These are phyloP conservation scores for Poicephalus gulielmi DNA, from an alignment of 2,113 vertebrate genomes.

Conservation along the genomic window DNA sequence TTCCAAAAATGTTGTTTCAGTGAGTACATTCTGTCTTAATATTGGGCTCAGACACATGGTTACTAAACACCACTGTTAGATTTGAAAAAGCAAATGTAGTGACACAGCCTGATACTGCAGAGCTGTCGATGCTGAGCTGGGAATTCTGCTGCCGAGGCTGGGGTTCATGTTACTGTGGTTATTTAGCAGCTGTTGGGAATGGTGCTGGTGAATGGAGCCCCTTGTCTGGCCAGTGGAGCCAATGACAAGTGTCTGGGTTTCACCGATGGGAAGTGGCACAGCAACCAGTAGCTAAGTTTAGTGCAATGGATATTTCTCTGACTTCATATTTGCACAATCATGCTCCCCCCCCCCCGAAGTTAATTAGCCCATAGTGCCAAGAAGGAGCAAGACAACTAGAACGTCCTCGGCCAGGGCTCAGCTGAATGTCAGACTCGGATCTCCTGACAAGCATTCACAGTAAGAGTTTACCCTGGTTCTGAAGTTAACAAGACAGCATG, in stretches of 20 bases:
- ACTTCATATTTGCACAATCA: not conserved
- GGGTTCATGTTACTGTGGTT: slow-evolving; percentile 4
- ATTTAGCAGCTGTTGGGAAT: slow-evolving; percentile 32
- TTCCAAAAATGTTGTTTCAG: not conserved
- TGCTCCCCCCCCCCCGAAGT: not conserved
- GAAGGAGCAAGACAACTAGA: not conserved
- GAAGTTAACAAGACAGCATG: not conserved
- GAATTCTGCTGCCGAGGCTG: not conserved
- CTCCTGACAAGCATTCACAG: not conserved
- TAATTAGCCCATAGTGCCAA: not conserved
- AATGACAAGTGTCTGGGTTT: slow-evolving; percentile 25
- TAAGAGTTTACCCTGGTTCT: not conserved
- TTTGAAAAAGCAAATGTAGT: not conserved
- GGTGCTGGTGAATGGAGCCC: slow-evolving; percentile 43
- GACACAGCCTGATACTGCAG: not conserved
- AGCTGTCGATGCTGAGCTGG: not conserved
- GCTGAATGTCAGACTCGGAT: not conserved
- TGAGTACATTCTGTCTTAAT: not conserved
- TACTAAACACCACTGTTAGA: not conserved
- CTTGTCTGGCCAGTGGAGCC: slow-evolving; percentile 53
- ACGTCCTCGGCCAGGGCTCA: not conserved
- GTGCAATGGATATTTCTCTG: not conserved
- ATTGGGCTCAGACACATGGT: not conserved
- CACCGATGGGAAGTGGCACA: not conserved
- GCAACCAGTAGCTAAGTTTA: slow-evolving; percentile 11